Base-by-base conservation (phyloP, 1,140 invertebrate genomes). In the Varroa destructor region DNA sequence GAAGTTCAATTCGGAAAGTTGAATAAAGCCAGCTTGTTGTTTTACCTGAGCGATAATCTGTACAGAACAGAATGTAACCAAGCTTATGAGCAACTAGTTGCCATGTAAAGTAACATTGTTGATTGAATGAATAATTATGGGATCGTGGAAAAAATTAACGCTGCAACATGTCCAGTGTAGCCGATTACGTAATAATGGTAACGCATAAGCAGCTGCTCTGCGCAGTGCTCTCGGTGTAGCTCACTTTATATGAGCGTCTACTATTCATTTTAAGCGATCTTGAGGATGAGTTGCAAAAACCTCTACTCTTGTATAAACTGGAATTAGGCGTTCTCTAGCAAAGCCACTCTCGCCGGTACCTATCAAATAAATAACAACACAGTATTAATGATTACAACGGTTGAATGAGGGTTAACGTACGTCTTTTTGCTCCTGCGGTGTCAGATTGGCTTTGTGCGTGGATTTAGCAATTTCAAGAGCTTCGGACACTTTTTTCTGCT, bases 21-120 rank as follows among this genome's bases (percentile, higher is more conserved):
- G 79, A 64, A 83, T 81, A 75, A 84, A 83, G 14, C 78, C 83
- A 58, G 82, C 82, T 74, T 81, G 78, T 73, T 82, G 81, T 71
- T 81, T 79, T 43, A 84, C 80, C 72, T 77, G 75, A 37, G 71
- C 64, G 43, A 75, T 77, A 14, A 78, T 74, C 76, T 79, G 71
- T 25, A 58, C 61, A 55, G 42, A 74, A 72, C 12, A 37, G 37
- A 55, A 10, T 42, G 37, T n/a, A 71, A 42, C 43, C 40, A 46
- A 56, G 71, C 73, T 2, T 5, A n/a, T 71, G 46, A 5, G 56
- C 25, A 0, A 74, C 12, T 12, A 36, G n/a, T 25, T 25, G 43
- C 40, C 3, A 37, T 8, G 56, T 51, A 54, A 71, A 42, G 12
- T 37, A 10, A n/a, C 36, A 58, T 37, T 58, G 36, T 3, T 25